phyloP scores from a whole-genome alignment of 2,113 vertebrate species.

The Anoura caudifer region DNA sequence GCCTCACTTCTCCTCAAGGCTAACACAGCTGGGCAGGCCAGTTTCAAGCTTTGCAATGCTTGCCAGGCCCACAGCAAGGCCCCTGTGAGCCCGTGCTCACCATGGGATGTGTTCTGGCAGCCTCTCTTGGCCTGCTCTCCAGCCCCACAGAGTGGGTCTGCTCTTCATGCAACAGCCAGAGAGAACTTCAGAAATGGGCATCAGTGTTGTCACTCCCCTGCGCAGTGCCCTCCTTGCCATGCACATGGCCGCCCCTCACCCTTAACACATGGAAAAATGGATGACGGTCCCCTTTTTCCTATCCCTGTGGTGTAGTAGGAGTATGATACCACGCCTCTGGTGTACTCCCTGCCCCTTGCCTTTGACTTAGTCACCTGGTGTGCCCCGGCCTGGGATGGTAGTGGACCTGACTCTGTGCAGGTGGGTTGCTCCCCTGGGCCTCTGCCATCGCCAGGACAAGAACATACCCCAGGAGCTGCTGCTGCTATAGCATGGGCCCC shows the following conservation, averaged over 20 bases:
- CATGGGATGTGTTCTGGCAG: background rate
- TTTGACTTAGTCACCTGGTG: background rate
- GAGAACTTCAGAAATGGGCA: background rate
- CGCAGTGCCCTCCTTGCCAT: too few relatives aligned
- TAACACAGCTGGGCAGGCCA: accelerated
- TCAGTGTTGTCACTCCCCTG: background rate
- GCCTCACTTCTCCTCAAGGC: background rate
- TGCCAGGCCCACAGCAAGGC: background rate
- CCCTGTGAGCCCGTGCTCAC: background rate
- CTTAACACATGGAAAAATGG: background rate
- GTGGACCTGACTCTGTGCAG: background rate
- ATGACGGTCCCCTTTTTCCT: background rate
- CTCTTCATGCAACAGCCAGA: background rate
- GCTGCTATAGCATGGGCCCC: too few relatives aligned
- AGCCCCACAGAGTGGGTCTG: background rate
- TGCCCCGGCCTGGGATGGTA: background rate
- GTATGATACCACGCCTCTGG: accelerated
- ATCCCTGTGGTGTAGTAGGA: accelerated
- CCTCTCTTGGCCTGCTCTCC: background rate
- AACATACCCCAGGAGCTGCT: background rate
- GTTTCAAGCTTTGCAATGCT: background rate
- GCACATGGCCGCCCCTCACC: accelerated
- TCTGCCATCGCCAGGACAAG: background rate
- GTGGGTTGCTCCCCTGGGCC: background rate
- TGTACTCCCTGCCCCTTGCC: background rate